Evolutionary conservation across 2,888 invertebrate species (phyloP), one percentile per base, ranked within the genome.

Genomic region (Drepanosiphum platanoidis): DNA sequence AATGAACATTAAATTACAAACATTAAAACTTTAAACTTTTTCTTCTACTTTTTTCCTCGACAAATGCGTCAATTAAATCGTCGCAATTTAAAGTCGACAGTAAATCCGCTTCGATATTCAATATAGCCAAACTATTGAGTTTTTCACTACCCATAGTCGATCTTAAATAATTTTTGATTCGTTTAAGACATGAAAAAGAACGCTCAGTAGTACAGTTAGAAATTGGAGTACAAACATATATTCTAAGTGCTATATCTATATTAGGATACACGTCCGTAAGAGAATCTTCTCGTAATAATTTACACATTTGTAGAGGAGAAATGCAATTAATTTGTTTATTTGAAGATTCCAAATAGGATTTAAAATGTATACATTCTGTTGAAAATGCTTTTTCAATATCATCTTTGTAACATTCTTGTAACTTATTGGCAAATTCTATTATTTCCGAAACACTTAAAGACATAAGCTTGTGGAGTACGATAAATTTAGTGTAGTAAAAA

Each of bases 371-470:
- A 27, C 71, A 42, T 30, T 71, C 22, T 39, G 39, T 27, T 39
- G 27, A 39, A 71, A 71, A 71, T n/a, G 27, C 52, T 32, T 32
- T n/a, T n/a, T n/a, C n/a, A n/a, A n/a, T n/a, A n/a, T n/a, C n/a
- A n/a, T n/a, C n/a, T n/a, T n/a, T n/a, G 52, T 52, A 46, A 52
- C 74, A 74, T 46, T 52, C 15, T 74, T 74, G 52, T 30, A 74
- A 46, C 27, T 52, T 46, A 46, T 74, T 46, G 3, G 39, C 13
- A 71, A n/a, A 42, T 42, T 42, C 27, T 39, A 27, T 77, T 77
- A 77, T 77, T 61, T 77, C n/a, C n/a, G 27, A 58, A 3, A 72
- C 64, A 77, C 77, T 39, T 64, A 18, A 15, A 64, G 64, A 36
- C 46, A 77, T 61, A 13, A 77, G 27, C 27, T 77, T 64, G 30